These are phyloP conservation scores for Caenorhabditis sulstoni DNA, from an alignment of 2,888 invertebrate genomes.

Conservation along the genomic window DNA sequence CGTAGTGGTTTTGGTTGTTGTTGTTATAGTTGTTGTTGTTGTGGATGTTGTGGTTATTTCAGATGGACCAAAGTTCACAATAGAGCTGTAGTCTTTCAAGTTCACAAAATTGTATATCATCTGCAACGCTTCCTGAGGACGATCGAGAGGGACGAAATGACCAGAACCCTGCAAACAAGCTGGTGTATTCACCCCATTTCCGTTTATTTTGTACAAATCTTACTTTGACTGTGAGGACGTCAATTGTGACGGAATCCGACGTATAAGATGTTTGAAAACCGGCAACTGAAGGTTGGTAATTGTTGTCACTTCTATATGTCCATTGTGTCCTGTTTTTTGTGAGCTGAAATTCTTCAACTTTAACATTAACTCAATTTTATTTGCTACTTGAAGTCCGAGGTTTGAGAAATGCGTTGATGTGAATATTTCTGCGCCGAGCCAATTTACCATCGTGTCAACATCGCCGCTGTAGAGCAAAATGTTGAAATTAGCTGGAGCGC, in stretches of 20 bases:
- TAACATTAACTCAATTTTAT: no score
- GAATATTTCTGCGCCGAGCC: constrained; percentile 64
- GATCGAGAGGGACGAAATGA: constrained; percentile 66
- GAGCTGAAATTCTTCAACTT: constrained; percentile 15
- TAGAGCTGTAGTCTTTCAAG: constrained; percentile 57
- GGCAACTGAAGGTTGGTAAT: constrained; percentile 38
- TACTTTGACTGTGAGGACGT: constrained; percentile 65
- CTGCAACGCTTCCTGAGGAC: constrained; percentile 64
- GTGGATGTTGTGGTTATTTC: not conserved
- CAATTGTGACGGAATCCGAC: constrained; percentile 38
- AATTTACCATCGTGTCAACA: constrained; percentile 66
- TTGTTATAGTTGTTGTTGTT: constrained; percentile 14
- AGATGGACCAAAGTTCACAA: constrained; percentile 1
- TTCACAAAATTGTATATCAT: constrained; percentile 66
- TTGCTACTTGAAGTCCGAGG: constrained; percentile 20
- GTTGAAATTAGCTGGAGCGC: constrained; percentile 47
- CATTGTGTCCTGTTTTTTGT: constrained; percentile 44
- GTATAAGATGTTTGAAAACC: constrained; percentile 59
- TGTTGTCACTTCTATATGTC: constrained; percentile 50
- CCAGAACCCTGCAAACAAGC: constrained; percentile 64
- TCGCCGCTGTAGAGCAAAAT: constrained; percentile 64
- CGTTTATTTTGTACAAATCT: no score
- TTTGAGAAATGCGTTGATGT: constrained; percentile 27
- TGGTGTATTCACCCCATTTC: no score
- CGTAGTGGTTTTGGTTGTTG: not conserved